Base-by-base conservation (phyloP, 2,888 invertebrate genomes). In the Thymelicus lineola region DNA sequence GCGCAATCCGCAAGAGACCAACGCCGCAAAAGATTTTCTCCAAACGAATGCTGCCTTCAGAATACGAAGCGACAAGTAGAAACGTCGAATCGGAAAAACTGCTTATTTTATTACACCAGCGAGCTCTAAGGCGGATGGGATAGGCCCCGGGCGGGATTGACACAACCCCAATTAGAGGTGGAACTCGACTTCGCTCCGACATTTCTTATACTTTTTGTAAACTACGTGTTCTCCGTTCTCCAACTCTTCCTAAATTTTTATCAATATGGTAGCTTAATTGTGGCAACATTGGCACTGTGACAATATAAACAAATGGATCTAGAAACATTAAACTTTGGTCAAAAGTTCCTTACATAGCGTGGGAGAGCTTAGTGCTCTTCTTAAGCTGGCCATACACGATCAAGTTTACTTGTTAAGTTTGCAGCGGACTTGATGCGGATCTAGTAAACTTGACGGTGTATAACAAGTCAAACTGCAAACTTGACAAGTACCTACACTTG, bases 31-130 rank as follows among this genome's bases (percentile, higher is more conserved):
- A 83, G 81, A 88, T 87, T 87, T 85, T 77, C 82, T 82, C 80
- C 75, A 79, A 85, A 86, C 85, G 83, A 84, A 85, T 80, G 82
- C 82, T 82, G 85, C 81, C 81, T 80, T 74, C 79, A 82, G 86
- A 89, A 90, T 88, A 89, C 87, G 87, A 86, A 89, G 86, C 85
- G 89, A 87, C 87, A 86, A 85, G 86, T 88, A 88, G 90, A 89
- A 90, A 86, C 86, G 85, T 84, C 77, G 86, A 90, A 89, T 90
- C 87, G 87, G 87, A 89, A 90, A 89, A 91, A 92, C 91, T 91
- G 91, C 90, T 92, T 91, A 92, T 91, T 93, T 93, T 90, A 91
- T 91, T 88, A 85, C 84, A 78, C 79, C 79, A 78, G 78, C 75
- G 83, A 86, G 84, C 85, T 86, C 84, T 82, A 83, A 85, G 84